Percentiles rank a stretch among this genome's conserved stretches.
Evolutionary conservation across 1,140 invertebrate species (phyloP).

Genomic region (Pteromalus puparum): DNA sequence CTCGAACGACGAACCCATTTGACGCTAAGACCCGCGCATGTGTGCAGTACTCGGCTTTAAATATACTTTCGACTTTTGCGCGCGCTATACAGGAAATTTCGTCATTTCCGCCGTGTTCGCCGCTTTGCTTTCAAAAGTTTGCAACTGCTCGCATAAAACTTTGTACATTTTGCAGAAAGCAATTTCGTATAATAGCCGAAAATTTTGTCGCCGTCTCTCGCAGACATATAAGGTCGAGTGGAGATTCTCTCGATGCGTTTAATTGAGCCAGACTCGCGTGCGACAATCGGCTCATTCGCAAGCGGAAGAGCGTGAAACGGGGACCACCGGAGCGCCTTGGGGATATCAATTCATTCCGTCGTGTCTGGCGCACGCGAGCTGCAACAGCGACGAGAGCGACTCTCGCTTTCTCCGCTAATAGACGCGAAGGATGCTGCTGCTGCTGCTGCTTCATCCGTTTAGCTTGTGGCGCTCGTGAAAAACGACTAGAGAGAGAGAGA

Average conservation of each 20-base stretch:
- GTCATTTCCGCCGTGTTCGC: neutral
- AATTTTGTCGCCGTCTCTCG: no score
- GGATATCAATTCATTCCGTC: constrained; percentile 36
- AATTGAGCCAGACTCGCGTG: constrained; percentile 24
- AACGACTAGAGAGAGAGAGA: neutral
- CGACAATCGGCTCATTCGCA: constrained; percentile 34
- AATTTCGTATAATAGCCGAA: no score
- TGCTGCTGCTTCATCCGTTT: neutral
- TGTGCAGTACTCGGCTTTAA: neutral
- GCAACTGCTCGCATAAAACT: no score
- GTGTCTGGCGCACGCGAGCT: neutral
- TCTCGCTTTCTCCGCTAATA: constrained; percentile 37
- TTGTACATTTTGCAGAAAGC: no score
- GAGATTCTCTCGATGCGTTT: constrained; percentile 3
- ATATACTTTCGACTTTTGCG: neutral
- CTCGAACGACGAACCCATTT: constrained; percentile 1
- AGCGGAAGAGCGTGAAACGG: constrained; percentile 5
- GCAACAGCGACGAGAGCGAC: neutral
- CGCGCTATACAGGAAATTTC: neutral
- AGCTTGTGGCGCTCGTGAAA: constrained; percentile 6
- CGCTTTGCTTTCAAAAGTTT: no score
- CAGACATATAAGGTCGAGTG: no score
- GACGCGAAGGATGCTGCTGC: constrained; percentile 15
- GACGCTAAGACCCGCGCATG: neutral
- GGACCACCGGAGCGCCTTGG: constrained; percentile 42